Conservation (phyloP, 2,113 vertebrate genomes). For the Cyanocitta stelleri region DNA sequence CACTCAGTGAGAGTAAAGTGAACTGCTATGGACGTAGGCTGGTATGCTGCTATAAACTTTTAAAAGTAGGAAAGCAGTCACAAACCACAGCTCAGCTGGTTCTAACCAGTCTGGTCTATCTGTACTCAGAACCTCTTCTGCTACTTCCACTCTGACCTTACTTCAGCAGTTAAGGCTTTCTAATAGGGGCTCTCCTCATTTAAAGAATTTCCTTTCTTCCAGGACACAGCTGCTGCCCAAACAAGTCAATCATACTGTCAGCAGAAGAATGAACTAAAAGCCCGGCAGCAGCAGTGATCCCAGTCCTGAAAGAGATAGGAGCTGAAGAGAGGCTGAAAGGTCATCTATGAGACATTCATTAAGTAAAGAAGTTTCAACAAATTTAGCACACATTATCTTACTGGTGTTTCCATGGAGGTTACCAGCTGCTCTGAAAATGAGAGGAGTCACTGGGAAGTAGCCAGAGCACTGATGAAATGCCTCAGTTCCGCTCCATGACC, state of each 20-base stretch:
- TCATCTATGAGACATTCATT: not conserved
- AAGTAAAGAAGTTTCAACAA: not conserved
- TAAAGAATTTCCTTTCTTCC: not conserved
- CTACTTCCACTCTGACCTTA: not conserved
- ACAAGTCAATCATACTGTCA: not conserved
- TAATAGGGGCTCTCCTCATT: not conserved
- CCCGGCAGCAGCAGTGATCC: not conserved
- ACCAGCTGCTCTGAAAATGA: not conserved
- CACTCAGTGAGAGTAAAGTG: not conserved
- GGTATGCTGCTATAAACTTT: not conserved
- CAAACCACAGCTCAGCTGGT: not conserved
- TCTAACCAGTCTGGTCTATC: not conserved
- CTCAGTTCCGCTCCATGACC: not conserved
- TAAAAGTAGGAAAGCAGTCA: not conserved
- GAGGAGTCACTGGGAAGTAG: not conserved
- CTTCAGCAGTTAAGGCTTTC: not conserved
- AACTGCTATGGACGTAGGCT: not conserved
- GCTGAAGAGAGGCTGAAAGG: not conserved
- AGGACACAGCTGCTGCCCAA: not conserved
- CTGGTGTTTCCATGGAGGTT: accelerated
- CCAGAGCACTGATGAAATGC: not conserved
- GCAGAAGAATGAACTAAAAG: not conserved
- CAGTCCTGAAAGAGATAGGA: not conserved
- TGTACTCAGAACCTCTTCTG: not conserved
- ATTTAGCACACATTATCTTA: not conserved